Evolutionary conservation across 2,888 invertebrate genomes (phyloP).

Genomic region (Calliscelio sp.): DNA sequence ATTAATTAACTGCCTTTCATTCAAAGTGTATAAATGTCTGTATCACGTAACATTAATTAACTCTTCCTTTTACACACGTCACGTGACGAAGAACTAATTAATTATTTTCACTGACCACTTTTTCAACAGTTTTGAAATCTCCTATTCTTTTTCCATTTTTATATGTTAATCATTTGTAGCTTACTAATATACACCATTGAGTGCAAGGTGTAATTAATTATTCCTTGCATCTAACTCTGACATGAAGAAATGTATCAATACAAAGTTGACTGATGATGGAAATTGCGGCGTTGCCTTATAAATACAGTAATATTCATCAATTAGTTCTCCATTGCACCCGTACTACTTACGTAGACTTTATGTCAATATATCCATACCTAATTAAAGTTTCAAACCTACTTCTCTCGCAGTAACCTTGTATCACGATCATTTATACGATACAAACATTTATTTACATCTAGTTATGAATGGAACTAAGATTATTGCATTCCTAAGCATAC

Average conservation of each 20-base stretch:
- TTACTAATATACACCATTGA: background rate
- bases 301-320: conserved; percentile 42
- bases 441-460: conserved; percentile 55
- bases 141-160: background rate
- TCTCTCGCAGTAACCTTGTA: conserved; percentile 43
- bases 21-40: background rate
- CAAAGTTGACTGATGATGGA: conserved; percentile 36
- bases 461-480: conserved; percentile 42
- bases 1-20: background rate
- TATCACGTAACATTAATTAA: background rate
- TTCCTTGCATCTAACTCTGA: conserved; percentile 21
- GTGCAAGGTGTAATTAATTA: conserved; percentile 45
- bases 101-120: background rate
- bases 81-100: background rate
- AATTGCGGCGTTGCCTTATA: conserved; percentile 30
- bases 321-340: conserved; percentile 41
- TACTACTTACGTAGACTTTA: conserved; percentile 24
- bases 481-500: conserved; percentile 17
- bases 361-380: conserved; percentile 32
- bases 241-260: conserved; percentile 38
- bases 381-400: conserved; percentile 46
- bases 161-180: background rate
- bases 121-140: no score
- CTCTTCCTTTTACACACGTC: background rate
- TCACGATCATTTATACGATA: conserved; percentile 37